These are phyloP conservation scores for Epinephelus cyanopodus DNA, from an alignment of 2,113 vertebrate species.

Conservation along the genomic window DNA sequence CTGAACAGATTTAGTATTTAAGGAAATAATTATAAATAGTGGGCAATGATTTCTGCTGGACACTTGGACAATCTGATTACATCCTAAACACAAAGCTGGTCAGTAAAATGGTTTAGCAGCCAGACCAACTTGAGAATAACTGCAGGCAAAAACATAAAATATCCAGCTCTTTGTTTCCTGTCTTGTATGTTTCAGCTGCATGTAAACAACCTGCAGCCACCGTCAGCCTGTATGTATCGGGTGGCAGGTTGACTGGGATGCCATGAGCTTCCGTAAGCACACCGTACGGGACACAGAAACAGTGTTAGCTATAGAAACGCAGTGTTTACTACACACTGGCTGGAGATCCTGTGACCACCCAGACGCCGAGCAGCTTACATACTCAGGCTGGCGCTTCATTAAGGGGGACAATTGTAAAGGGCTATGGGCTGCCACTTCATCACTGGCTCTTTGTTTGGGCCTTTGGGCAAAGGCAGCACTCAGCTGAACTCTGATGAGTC, in stretches of 20 bases:
- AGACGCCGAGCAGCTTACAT: constrained; percentile 43
- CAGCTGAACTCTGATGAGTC: constrained; percentile 57
- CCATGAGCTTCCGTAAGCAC: background rate
- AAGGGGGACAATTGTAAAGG: constrained; percentile 51
- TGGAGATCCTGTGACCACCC: constrained; percentile 63
- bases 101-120: background rate
- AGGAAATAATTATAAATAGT: background rate
- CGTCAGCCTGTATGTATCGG: background rate
- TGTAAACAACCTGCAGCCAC: background rate
- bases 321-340: constrained; percentile 44
- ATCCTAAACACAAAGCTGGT: background rate
- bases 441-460: constrained; percentile 67
- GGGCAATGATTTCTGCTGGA: background rate
- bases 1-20: no score
- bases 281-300: constrained; percentile 8
- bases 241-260: background rate
- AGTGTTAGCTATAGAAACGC: constrained; percentile 34
- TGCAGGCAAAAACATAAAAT: no score
- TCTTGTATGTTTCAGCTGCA: background rate
- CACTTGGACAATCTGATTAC: background rate
- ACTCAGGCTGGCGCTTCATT: constrained; percentile 49
- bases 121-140: background rate
- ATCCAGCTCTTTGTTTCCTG: no score
- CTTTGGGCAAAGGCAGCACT: constrained; percentile 43
- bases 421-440: constrained; percentile 35